Conservation (phyloP, 2,797 vertebrate species). For the Urosaurus nigricauda region DNA sequence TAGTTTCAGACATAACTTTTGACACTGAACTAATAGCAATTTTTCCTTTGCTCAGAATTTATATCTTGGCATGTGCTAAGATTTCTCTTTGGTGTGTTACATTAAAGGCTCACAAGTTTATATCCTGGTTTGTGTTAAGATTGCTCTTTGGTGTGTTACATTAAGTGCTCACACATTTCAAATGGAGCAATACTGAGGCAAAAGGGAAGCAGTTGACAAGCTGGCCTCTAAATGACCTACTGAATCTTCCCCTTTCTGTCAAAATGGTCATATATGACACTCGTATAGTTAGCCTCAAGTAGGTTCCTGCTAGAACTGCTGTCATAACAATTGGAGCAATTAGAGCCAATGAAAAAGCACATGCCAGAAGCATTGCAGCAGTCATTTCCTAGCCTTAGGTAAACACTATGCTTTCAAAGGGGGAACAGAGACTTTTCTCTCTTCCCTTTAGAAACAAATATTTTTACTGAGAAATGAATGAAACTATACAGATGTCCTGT, state of each 20-base stretch:
- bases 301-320: constrained; percentile 24
- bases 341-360: constrained; percentile 33
- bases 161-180: constrained; percentile 54
- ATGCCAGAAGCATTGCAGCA: not conserved
- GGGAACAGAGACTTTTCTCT: constrained; percentile 31
- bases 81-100: constrained; percentile 57
- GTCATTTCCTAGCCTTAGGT: constrained; percentile 41
- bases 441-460: constrained; percentile 57
- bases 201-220: not conserved
- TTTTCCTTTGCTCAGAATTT: constrained; percentile 58
- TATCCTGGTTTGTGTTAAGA: not conserved
- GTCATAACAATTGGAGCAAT: constrained; percentile 18
- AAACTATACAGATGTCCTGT: constrained; percentile 43
- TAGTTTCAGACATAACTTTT: constrained; percentile 26
- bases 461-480: constrained; percentile 52
- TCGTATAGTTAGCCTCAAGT: constrained; percentile 10
- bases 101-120: constrained; percentile 52
- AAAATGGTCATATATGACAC: not conserved
- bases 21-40: constrained; percentile 44
- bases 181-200: constrained; percentile 48
- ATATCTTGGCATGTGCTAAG: constrained; percentile 42
- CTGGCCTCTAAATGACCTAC: constrained; percentile 41
- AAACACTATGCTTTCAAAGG: constrained; percentile 43
- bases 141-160: constrained; percentile 58
- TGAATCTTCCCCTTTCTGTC: constrained; percentile 49